Evolutionary conservation across 1,140 invertebrate genomes (phyloP), one percentile per base, ranked within the genome.

Genomic region (Dinothrombium tinctorium): DNA sequence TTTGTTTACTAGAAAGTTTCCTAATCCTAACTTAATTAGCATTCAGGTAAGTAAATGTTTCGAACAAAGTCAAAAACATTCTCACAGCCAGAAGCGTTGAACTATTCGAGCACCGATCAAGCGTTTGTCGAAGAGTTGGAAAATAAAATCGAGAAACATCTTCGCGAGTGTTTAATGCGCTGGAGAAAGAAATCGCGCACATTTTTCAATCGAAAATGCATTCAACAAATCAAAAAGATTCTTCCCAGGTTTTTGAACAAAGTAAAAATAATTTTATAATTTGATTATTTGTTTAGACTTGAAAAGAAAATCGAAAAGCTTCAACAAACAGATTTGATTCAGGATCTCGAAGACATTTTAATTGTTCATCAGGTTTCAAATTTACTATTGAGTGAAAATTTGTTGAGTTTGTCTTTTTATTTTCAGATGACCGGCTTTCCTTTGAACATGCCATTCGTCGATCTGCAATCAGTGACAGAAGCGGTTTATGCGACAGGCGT

Each of bases 341-440:
- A 52, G 37, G 62, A 69, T 46, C 48, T 76, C 9, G 65, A 69
- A 49, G 64, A 72, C 38, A 58, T 72, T 3, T 63, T 71, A 49
- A 54, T 59, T 17, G 65, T 70, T 1, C 69, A 73, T 51, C 70
- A 71, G 61, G 71, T 69, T 28, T 28, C n/a, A 8, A 7, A n/a
- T 15, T 7, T 19, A 17, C 8, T 17, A 5, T 5, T 3, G 19
- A n/a, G 6, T 17, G 12, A 41, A 25, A 15, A 33, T 20, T 41
- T 40, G 12, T 17, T 35, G 12, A 5, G 3, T 37, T 9, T 37
- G 32, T 67, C 62, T 74, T 44, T 43, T 29, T 47, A 37, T 32
- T 52, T 51, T 31, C 49, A 67, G 64, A 52, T 69, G 28, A 76
- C 68, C 51, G 79, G 79, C 1, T 81, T 79, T 54, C 76, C 78